Conservation (phyloP, 2,113 vertebrate genomes). For the Charadrius vociferus region DNA sequence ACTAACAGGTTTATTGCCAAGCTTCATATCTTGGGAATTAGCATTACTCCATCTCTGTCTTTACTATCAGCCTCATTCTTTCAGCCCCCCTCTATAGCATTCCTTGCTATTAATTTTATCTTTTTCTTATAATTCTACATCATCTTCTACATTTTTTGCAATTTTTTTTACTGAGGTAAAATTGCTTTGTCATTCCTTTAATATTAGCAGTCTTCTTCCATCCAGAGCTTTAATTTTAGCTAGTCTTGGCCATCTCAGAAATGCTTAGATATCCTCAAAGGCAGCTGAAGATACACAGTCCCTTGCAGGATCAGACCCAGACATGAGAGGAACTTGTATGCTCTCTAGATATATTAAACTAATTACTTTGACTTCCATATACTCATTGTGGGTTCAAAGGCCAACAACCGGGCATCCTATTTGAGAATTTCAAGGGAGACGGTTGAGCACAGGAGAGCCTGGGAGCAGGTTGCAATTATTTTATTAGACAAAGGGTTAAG, state of each 20-base stretch:
- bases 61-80: background rate
- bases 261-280: background rate
- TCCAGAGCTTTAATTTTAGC: background rate
- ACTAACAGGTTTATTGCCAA: background rate
- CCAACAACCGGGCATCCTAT: conserved; percentile 7
- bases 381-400: conserved; percentile 57
- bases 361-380: conserved; percentile 53
- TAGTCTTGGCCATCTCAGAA: background rate
- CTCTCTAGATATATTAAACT: conserved; percentile 52
- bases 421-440: conserved; percentile 53
- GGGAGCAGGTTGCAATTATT: conserved; percentile 64
- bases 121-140: background rate
- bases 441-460: background rate
- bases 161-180: conserved; percentile 9
- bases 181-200: background rate
- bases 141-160: background rate
- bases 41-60: background rate
- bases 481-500: conserved; percentile 50
- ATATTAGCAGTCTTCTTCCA: background rate
- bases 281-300: background rate
- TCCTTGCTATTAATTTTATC: background rate
- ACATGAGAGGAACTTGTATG: conserved; percentile 22
- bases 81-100: background rate
- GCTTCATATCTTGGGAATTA: background rate
- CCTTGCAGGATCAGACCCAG: conserved; percentile 26